Conservation (phyloP, 2,797 vertebrate genomes). For the Phalloptychus januarius region DNA sequence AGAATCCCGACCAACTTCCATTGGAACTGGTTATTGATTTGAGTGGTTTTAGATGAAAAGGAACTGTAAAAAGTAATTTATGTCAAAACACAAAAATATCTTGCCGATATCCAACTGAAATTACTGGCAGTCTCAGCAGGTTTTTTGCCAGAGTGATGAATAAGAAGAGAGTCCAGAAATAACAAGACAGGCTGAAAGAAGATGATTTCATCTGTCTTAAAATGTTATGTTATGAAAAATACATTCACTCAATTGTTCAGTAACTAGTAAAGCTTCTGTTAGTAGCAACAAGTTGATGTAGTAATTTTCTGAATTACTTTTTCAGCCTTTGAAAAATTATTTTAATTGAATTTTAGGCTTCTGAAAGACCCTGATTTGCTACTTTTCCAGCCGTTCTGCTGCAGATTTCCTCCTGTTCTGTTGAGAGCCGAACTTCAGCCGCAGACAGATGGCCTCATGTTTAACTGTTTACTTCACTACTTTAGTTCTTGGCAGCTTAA, state of each 20-base stretch:
- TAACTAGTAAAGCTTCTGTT: not conserved
- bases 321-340: not conserved
- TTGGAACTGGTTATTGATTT: not conserved
- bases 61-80: not conserved
- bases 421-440: not conserved
- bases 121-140: not conserved
- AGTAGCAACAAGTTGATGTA: not conserved
- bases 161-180: not conserved
- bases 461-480: not conserved
- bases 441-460: not conserved
- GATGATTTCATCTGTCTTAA: not conserved
- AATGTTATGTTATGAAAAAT: not conserved
- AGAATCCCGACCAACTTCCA: not conserved
- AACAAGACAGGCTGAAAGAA: not conserved
- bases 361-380: not conserved
- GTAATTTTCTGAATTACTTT: not conserved
- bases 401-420: not conserved
- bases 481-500: not conserved
- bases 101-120: not conserved
- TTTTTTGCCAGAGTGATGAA: not conserved
- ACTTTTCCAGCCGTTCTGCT: not conserved
- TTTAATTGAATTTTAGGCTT: not conserved
- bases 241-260: not conserved
- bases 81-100: not conserved
- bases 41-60: not conserved